phyloP scores from a whole-genome alignment of 2,888 invertebrate genomes.

The Herminia tarsipennalis region DNA sequence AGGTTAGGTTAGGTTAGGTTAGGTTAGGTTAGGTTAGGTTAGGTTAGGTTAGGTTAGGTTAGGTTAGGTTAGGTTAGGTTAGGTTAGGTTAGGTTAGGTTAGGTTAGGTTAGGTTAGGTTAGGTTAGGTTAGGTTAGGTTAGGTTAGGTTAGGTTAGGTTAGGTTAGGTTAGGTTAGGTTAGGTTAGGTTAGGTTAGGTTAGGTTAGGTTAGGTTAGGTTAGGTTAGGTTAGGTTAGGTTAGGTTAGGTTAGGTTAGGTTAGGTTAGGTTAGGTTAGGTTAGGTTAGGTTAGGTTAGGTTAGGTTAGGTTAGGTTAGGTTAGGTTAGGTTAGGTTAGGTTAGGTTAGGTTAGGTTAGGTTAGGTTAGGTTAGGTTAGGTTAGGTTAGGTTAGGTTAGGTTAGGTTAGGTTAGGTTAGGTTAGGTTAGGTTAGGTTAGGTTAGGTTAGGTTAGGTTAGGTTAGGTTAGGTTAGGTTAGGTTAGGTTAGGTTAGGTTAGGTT shows the following conservation, averaged over 20 bases:
- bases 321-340: neutral
- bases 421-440: neutral
- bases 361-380: neutral
- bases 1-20: conserved; percentile 21
- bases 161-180: neutral
- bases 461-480: neutral
- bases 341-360: neutral
- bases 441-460: neutral
- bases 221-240: neutral
- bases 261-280: neutral
- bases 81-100: neutral
- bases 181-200: neutral
- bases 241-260: neutral
- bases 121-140: neutral
- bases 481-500: neutral
- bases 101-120: neutral
- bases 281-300: neutral
- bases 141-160: neutral
- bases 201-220: neutral
- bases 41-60: neutral
- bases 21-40: conserved; percentile 12
- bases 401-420: neutral
- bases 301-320: neutral
- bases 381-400: neutral
- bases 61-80: neutral